Evolutionary conservation across 2,113 vertebrate genomes (phyloP).

Genomic region (Rattus norvegicus): DNA sequence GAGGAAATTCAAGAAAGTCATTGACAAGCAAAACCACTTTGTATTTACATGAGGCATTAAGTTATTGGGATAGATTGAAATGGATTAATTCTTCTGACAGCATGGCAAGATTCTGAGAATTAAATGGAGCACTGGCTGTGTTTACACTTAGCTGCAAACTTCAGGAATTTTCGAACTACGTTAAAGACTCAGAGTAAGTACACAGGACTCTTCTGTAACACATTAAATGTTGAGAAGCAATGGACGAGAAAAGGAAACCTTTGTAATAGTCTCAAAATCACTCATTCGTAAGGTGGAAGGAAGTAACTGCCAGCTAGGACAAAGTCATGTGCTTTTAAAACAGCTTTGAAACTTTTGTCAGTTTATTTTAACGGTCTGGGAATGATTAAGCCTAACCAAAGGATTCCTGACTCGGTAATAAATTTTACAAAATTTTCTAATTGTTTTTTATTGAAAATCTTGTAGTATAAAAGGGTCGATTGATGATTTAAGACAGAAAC

Average conservation of each 20-base stretch:
- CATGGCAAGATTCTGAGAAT: not conserved
- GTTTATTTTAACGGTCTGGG: not conserved
- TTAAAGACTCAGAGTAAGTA: not conserved
- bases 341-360: not conserved
- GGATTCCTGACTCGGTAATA: constrained; percentile 18
- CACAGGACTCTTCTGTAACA: not conserved
- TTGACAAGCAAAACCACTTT: not conserved
- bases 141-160: not conserved
- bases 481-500: constrained; percentile 4
- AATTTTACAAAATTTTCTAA: constrained; percentile 44
- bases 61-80: not conserved
- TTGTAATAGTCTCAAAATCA: not conserved
- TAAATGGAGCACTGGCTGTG: not conserved
- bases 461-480: constrained; percentile 4
- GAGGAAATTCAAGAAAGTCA: constrained; percentile 19
- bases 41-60: not conserved
- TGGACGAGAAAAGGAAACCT: not conserved
- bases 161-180: not conserved
- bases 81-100: not conserved
- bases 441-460: constrained; percentile 22
- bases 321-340: constrained; percentile 35
- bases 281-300: not conserved
- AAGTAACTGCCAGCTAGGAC: not conserved
- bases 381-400: constrained; percentile 32
- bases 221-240: not conserved